A percentile compares a stretch with the other conserved stretches of the same genome.
Conservation (phyloP, 2,113 vertebrate species). For the Pitta sordida region DNA sequence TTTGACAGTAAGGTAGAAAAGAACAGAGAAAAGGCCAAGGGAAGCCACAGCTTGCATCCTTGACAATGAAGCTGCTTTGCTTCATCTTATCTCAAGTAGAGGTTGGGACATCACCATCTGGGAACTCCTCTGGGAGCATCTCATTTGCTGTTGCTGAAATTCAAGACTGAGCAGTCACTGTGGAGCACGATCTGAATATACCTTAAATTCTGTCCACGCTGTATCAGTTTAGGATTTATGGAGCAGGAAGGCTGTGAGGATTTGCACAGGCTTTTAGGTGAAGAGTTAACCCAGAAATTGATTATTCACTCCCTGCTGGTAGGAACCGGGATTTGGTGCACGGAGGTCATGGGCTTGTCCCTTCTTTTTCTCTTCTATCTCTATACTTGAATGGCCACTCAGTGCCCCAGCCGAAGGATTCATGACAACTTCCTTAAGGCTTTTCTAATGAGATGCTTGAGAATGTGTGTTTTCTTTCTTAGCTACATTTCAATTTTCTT, state of each 20-base stretch:
- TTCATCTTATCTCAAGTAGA: fast-evolving
- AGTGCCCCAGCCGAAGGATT: not conserved
- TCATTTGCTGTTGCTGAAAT: not conserved
- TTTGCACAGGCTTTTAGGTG: not conserved
- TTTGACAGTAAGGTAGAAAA: not conserved
- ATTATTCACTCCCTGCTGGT: not conserved
- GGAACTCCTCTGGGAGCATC: not conserved
- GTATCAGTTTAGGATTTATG: not conserved
- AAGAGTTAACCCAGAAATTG: not conserved
- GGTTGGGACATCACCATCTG: not conserved
- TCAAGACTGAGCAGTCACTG: not conserved
- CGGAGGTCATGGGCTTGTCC: not conserved
- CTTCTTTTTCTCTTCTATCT: not conserved
- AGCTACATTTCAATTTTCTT: not conserved
- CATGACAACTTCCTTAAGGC: not conserved
- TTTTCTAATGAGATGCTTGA: not conserved
- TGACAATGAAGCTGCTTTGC: not conserved
- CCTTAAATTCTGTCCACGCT: not conserved
- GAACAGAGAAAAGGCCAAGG: not conserved
- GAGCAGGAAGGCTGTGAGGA: not conserved
- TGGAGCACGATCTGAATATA: not conserved
- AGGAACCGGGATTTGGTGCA: not conserved
- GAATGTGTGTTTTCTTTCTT: not conserved
- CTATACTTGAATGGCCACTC: not conserved
- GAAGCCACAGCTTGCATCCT: not conserved